Percentiles rank a stretch among this genome's conserved stretches.
Evolutionary conservation across 2,113 vertebrate genomes (phyloP).

Genomic region (Corythaixoides concolor): DNA sequence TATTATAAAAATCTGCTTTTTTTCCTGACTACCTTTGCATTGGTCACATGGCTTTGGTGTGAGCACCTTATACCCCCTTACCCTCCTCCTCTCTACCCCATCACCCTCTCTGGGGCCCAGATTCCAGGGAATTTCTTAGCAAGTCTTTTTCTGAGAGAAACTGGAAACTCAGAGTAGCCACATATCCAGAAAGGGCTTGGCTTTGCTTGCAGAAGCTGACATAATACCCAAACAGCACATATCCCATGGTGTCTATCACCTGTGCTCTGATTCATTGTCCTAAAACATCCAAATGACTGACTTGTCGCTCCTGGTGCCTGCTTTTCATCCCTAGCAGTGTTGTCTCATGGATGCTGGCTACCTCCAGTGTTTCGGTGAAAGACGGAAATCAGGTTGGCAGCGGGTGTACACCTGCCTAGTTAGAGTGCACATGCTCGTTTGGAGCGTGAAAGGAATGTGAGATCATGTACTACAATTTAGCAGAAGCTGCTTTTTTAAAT

Average conservation of each 20-base stretch:
- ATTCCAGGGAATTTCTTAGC: constrained; percentile 52
- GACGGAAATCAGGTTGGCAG: background rate
- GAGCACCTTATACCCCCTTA: constrained; percentile 55
- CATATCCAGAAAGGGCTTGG: background rate
- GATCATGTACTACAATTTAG: background rate
- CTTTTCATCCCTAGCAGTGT: background rate
- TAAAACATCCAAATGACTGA: background rate
- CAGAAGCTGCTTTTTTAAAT: background rate
- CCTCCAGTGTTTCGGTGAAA: background rate
- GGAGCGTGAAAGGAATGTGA: background rate
- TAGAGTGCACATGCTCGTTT: background rate
- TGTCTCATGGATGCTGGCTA: background rate
- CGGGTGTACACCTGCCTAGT: background rate
- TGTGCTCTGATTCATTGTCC: background rate
- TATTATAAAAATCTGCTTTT: constrained; percentile 61
- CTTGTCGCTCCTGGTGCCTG: background rate
- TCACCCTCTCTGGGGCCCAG: constrained; percentile 36
- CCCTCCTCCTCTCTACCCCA: constrained; percentile 10
- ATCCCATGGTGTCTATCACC: background rate
- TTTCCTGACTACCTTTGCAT: constrained; percentile 70
- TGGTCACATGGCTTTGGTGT: constrained; percentile 68
- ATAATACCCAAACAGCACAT: background rate
- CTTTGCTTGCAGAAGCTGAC: background rate
- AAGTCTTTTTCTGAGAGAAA: constrained; percentile 1
- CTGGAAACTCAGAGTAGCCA: constrained; percentile 9